These are phyloP conservation scores for Spheniscus mendiculus DNA, from an alignment of 2,113 vertebrate species.

Conservation along the genomic window DNA sequence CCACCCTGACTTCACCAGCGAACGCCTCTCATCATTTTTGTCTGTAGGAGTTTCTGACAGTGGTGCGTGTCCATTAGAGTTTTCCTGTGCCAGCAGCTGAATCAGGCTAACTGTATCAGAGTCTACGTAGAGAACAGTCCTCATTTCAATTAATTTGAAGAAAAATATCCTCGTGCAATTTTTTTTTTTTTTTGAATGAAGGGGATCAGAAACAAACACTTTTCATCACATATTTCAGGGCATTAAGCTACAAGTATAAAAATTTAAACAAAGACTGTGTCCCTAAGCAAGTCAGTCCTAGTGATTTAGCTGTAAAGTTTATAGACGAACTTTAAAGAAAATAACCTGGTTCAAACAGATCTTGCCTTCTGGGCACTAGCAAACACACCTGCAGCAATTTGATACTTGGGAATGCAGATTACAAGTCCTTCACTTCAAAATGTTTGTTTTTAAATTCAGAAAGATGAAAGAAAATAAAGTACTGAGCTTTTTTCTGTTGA, in stretches of 20 bases:
- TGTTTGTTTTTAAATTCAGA: conserved; percentile 67
- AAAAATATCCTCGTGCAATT: background rate
- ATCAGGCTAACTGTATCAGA: background rate
- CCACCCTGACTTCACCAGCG: background rate
- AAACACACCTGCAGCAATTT: conserved; percentile 73
- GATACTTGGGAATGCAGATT: conserved; percentile 72
- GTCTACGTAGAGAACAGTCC: fast-evolving
- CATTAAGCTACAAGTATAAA: background rate
- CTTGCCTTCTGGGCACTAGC: conserved; percentile 55
- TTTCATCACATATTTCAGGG: background rate
- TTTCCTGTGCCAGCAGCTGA: background rate
- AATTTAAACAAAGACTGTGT: conserved; percentile 2
- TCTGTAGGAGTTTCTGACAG: conserved; percentile 27
- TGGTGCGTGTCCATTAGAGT: background rate
- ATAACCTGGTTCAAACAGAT: conserved; percentile 64
- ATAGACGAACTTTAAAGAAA: conserved; percentile 65
- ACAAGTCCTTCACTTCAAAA: conserved; percentile 64
- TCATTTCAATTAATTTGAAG: background rate
- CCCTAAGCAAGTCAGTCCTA: conserved; percentile 9
- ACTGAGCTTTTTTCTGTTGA: background rate
- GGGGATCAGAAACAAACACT: background rate
- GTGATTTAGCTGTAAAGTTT: conserved; percentile 34
- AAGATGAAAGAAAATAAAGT: conserved; percentile 67
- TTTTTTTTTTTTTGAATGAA: background rate
- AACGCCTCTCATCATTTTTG: background rate